Percentiles rank a stretch among this genome's conserved stretches.
phyloP scores from a whole-genome alignment of 2,888 invertebrate species.

The Cheilosia urbana region DNA sequence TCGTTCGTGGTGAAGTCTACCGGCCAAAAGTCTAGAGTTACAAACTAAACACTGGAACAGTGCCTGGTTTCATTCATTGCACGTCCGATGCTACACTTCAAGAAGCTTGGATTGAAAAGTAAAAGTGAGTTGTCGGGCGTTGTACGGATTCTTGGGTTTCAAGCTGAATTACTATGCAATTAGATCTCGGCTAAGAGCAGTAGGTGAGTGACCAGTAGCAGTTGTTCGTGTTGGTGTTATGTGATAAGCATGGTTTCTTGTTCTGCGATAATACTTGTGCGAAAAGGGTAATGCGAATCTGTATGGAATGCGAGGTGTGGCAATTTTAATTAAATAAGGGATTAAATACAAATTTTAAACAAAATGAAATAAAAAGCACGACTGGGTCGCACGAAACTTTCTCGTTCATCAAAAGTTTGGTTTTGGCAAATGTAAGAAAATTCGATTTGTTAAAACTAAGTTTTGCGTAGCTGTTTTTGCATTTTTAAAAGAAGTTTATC shows the following conservation, averaged over 20 bases:
- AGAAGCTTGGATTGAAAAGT: slow-evolving; percentile 58
- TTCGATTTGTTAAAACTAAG: too few species aligned
- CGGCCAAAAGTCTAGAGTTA: slow-evolving; percentile 44
- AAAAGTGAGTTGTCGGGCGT: slow-evolving; percentile 52
- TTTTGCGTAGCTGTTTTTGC: too few species aligned
- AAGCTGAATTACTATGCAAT: slow-evolving; percentile 44
- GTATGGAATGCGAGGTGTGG: background rate
- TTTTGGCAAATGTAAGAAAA: too few species aligned
- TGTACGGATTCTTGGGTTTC: slow-evolving; percentile 54
- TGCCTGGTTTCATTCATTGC: slow-evolving; percentile 45
- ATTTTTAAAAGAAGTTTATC: too few species aligned
- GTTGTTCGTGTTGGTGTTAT: background rate
- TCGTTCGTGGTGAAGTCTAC: slow-evolving; percentile 22
- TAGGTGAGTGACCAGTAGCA: slow-evolving; percentile 44
- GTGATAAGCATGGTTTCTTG: slow-evolving; percentile 6
- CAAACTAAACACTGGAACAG: slow-evolving; percentile 52
- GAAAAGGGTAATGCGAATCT: slow-evolving; percentile 19
- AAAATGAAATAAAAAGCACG: too few species aligned
- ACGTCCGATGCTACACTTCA: slow-evolving; percentile 51
- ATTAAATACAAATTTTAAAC: too few species aligned
- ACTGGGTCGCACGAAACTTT: too few species aligned
- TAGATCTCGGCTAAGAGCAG: slow-evolving; percentile 16
- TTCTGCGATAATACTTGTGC: slow-evolving; percentile 23
- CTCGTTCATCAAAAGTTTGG: too few species aligned
- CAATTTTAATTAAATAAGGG: too few species aligned